phyloP scores from a whole-genome alignment of 37 sponge, comb jelly and placozoan genomes.

The Chondrilla cf. caribensis region DNA sequence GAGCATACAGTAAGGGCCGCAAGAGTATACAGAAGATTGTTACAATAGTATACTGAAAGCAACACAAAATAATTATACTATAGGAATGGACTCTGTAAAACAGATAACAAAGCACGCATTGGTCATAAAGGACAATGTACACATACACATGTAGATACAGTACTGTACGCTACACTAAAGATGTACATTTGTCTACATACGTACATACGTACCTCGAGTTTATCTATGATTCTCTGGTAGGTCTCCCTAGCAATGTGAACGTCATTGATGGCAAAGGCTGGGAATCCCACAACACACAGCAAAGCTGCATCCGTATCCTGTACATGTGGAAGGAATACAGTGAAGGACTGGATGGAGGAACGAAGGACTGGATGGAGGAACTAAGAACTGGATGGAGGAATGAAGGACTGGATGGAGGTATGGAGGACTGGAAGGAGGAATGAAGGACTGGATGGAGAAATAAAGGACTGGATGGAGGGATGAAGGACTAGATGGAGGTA shows the following conservation, averaged over 20 bases:
- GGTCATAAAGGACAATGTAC: too few species aligned
- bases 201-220: conserved; percentile 41
- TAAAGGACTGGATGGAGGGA: not conserved
- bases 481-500: not conserved
- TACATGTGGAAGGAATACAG: not conserved
- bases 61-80: too few species aligned
- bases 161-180: too few species aligned
- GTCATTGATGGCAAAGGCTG: conserved; percentile 85
- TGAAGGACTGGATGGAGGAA: too few species aligned
- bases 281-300: conserved; percentile 75
- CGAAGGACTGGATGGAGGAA: not conserved
- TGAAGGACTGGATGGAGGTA: not conserved
- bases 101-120: not conserved
- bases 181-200: too few species aligned
- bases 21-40: too few species aligned
- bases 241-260: conserved; percentile 36
- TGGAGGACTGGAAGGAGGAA: not conserved
- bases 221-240: conserved; percentile 33
- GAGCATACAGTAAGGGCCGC: too few species aligned
- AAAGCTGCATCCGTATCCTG: conserved; percentile 90
- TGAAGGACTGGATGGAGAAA: too few species aligned
- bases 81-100: not conserved
- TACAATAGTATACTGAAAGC: too few species aligned
- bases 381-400: not conserved
- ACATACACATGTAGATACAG: too few species aligned